Conservation (phyloP, 1,140 invertebrate species). For the Drosophila sulfurigaster region DNA sequence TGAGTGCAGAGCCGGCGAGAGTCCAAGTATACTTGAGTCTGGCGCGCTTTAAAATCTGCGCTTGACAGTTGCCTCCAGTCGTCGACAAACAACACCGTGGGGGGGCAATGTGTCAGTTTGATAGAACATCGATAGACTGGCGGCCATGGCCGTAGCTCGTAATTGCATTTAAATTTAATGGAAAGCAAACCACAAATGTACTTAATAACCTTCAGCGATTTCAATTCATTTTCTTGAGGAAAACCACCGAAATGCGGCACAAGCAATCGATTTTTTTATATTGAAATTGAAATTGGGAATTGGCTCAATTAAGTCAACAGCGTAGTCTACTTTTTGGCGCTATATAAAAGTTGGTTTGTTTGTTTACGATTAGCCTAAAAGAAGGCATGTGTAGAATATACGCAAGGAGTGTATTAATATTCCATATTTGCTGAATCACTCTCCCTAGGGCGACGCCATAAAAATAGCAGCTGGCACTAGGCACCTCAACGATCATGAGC, state of each 20-base stretch:
- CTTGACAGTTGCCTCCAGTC: conserved; percentile 32
- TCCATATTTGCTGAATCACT: conserved; percentile 44
- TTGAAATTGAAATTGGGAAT: neutral
- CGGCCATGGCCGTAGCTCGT: conserved; percentile 15
- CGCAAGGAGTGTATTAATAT: neutral
- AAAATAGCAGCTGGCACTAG: conserved; percentile 34
- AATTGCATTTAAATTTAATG: conserved; percentile 63
- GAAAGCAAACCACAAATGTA: conserved; percentile 38
- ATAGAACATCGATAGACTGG: conserved; percentile 28
- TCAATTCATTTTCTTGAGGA: neutral
- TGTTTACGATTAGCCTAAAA: neutral
- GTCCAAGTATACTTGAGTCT: conserved; percentile 5
- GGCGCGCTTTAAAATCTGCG: conserved; percentile 39
- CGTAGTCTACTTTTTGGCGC: neutral
- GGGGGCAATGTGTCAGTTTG: conserved; percentile 34
- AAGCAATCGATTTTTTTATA: neutral
- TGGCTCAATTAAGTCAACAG: neutral
- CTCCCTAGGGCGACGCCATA: conserved; percentile 16
- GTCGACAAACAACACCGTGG: neutral
- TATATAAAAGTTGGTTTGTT: neutral
- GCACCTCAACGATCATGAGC: neutral
- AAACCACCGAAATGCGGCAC: neutral
- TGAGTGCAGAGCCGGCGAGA: conserved; percentile 11
- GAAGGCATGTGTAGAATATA: neutral
- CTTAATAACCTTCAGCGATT: conserved; percentile 10